A percentile compares a stretch with the other conserved stretches of the same genome.
phyloP scores from a whole-genome alignment of 2,888 invertebrate species.

The Heliconius hortense region DNA sequence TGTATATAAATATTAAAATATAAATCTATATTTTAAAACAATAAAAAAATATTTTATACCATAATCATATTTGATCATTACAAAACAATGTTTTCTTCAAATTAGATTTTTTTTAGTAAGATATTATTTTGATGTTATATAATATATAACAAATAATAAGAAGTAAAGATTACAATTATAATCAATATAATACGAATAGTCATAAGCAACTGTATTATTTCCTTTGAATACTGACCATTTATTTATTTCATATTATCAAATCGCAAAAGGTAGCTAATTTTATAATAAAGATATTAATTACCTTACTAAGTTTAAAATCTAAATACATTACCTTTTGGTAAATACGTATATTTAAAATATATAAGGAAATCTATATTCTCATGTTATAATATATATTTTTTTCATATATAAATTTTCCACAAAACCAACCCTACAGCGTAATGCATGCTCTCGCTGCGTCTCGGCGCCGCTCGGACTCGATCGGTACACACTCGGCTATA shows the following conservation, averaged over 20 bases:
- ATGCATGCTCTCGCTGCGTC: slow-evolving; percentile 76
- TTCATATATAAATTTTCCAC: slow-evolving; percentile 51
- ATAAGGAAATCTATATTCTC: not conserved
- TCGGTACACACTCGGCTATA: slow-evolving; percentile 75
- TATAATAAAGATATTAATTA: no score
- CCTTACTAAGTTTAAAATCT: no score
- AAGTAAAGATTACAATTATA: not conserved
- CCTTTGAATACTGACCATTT: no score
- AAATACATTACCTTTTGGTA: no score
- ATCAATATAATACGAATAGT: not conserved
- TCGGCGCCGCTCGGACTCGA: slow-evolving; percentile 79
- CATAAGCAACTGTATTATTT: no score
- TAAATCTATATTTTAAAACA: no score
- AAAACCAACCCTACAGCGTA: slow-evolving; percentile 72
- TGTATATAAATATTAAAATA: no score
- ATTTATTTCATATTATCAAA: not conserved
- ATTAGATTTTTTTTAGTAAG: not conserved
- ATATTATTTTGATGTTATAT: not conserved
- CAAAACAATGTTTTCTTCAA: no score
- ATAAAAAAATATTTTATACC: no score
- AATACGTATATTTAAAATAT: not conserved
- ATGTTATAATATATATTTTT: not conserved
- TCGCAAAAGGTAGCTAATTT: not conserved
- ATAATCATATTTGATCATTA: no score
- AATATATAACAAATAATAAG: not conserved